Evolutionary conservation across 92 coral and sea anemone species (phyloP), one percentile per base, ranked within the genome.

Genomic region (Virgularia gustaviana): DNA sequence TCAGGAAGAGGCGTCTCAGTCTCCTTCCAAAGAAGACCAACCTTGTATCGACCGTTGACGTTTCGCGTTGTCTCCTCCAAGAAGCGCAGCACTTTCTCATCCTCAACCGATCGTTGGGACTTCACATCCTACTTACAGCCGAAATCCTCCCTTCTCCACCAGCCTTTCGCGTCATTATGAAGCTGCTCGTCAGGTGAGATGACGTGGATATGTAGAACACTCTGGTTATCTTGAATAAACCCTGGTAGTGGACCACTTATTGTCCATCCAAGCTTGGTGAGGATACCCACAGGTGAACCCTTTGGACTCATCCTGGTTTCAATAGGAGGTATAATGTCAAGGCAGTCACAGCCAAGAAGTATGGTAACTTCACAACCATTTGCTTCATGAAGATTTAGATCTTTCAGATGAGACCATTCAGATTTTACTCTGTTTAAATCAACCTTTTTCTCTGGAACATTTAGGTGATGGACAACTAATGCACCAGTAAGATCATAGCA

Each of bases 181-280:
- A 79, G 84, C 4, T 76, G 71, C 23, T 76, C 86, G 4, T 75
- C 63, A 2, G 81, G 65, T 18, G 81, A 63, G 2, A 65, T 47
- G 16, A 66, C 64, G 57, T 64, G 81, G 33, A 53, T 77, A 20
- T 81, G 72, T 23, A 57, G 49, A 22, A 51, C 51, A 33, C 71
- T 33, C 36, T 59, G 72, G 9, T 28, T 15, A 19, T 49, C 65
- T 52, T 54, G 63, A 31, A 72, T 29, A 73, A 60, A 81, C 31
- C 75, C 41, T 34, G 67, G 86, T 15, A 83, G 66, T 1, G 53
- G 49, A n/a, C 87, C 85, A n/a, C 70, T 74, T 15, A 81, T 65
- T 8, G 58, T 49, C 67, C 76, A 74, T 19, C 83, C 85, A 81
- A 75, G 85, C 37, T 75, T 81, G 32, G 76, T 81, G 36, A 39